These are phyloP conservation scores for Podilymbus podiceps DNA, from an alignment of 2,113 vertebrate species.

Conservation along the genomic window DNA sequence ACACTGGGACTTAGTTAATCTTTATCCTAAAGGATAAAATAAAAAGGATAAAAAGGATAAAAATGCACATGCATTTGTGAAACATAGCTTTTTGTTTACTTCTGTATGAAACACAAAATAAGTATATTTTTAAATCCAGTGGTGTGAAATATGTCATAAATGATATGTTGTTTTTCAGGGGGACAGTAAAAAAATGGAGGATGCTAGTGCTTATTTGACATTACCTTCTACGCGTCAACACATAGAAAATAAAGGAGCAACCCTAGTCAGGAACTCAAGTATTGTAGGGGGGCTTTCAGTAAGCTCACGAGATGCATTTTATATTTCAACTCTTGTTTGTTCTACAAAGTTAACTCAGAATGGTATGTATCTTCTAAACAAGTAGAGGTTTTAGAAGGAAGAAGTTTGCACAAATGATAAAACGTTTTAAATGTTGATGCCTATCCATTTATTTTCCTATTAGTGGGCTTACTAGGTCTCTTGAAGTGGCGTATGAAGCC, in stretches of 20 bases:
- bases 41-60: too few relatives aligned
- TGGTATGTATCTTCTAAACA: constrained; percentile 70
- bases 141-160: neutral
- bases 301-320: constrained; percentile 90
- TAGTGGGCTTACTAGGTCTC: constrained; percentile 92
- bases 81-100: neutral
- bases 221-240: constrained; percentile 83
- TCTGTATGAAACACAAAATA: neutral
- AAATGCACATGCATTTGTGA: neutral
- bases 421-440: neutral
- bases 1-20: neutral
- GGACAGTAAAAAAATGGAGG: constrained; percentile 98
- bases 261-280: constrained; percentile 82
- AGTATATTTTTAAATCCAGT: neutral
- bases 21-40: too few relatives aligned
- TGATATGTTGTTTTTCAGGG: constrained; percentile 77
- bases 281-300: constrained; percentile 83
- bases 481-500: constrained; percentile 96
- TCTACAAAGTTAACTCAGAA: constrained; percentile 99
- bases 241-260: constrained; percentile 77
- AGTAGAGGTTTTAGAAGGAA: neutral
- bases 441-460: neutral
- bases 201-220: constrained; percentile 83
- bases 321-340: constrained; percentile 92
- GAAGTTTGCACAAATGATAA: neutral